These are phyloP conservation scores for Plodia interpunctella DNA, from an alignment of 1,140 invertebrate species.

Conservation along the genomic window DNA sequence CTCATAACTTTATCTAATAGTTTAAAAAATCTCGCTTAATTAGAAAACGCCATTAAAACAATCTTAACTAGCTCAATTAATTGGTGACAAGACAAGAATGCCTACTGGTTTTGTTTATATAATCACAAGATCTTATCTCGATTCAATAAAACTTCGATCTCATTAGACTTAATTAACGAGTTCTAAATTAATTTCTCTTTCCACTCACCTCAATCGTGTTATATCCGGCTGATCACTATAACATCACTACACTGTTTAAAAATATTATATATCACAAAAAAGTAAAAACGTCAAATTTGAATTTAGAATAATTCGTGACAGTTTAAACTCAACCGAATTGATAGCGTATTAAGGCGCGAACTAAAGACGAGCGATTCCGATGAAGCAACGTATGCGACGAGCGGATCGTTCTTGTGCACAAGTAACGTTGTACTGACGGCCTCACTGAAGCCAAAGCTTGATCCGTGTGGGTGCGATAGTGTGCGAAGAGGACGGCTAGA, in stretches of 20 bases:
- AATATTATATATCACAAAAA: slow-evolving; percentile 30
- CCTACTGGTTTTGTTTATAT: slow-evolving; percentile 13
- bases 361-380: slow-evolving; percentile 23
- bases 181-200: slow-evolving; percentile 24
- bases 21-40: not conserved
- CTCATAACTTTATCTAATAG: not conserved
- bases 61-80: slow-evolving; percentile 9
- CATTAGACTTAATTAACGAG: slow-evolving; percentile 31
- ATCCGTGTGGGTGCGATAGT: slow-evolving; percentile 31
- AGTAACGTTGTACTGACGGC: slow-evolving; percentile 32
- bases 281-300: slow-evolving; percentile 29
- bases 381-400: slow-evolving; percentile 14
- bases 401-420: slow-evolving; percentile 21
- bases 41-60: not conserved
- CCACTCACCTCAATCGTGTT: slow-evolving; percentile 42
- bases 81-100: slow-evolving; percentile 11
- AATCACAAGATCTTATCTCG: slow-evolving; percentile 15
- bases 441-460: slow-evolving; percentile 13
- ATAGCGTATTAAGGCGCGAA: slow-evolving; percentile 58
- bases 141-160: slow-evolving; percentile 29
- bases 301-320: slow-evolving; percentile 24
- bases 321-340: slow-evolving; percentile 38
- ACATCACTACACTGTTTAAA: slow-evolving; percentile 26
- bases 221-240: slow-evolving; percentile 41
- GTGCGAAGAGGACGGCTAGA: slow-evolving; percentile 40